Evolutionary conservation across 2,888 invertebrate species (phyloP).

Genomic region (Drosophila nigricruria): DNA sequence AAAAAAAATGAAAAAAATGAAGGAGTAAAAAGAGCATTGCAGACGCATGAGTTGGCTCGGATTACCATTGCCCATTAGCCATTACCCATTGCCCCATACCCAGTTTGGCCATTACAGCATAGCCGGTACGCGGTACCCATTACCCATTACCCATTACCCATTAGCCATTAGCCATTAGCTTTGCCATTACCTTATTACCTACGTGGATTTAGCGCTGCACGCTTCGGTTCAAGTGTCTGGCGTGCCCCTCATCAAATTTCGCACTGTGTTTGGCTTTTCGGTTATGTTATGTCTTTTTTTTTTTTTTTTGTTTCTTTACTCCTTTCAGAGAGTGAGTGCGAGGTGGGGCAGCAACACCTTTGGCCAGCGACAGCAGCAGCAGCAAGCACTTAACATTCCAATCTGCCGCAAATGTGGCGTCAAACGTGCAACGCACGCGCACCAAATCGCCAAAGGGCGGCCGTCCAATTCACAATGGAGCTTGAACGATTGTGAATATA

Average conservation of each 20-base stretch:
- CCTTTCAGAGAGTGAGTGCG: no score
- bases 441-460: slow-evolving; percentile 56
- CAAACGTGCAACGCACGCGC: slow-evolving; percentile 71
- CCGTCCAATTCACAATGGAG: slow-evolving; percentile 19
- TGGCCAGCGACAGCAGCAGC: slow-evolving; percentile 20
- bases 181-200: slow-evolving; percentile 61
- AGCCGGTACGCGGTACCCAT: slow-evolving; percentile 20
- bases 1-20: not conserved
- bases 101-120: slow-evolving; percentile 24
- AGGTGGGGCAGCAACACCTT: slow-evolving; percentile 39
- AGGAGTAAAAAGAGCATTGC: slow-evolving; percentile 11
- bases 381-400: slow-evolving; percentile 63
- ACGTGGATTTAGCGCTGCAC: slow-evolving; percentile 56
- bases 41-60: slow-evolving; percentile 42
- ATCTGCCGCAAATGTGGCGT: slow-evolving; percentile 53
- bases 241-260: slow-evolving; percentile 57
- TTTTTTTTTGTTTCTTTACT: not conserved
- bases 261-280: slow-evolving; percentile 38
- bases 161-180: slow-evolving; percentile 46
- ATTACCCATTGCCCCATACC: slow-evolving; percentile 26
- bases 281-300: slow-evolving; percentile 35
- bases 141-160: slow-evolving; percentile 32
- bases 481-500: slow-evolving; percentile 8
- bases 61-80: slow-evolving; percentile 31
- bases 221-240: slow-evolving; percentile 58